Evolutionary conservation across 2,113 vertebrate species (phyloP).

Genomic region (human): DNA sequence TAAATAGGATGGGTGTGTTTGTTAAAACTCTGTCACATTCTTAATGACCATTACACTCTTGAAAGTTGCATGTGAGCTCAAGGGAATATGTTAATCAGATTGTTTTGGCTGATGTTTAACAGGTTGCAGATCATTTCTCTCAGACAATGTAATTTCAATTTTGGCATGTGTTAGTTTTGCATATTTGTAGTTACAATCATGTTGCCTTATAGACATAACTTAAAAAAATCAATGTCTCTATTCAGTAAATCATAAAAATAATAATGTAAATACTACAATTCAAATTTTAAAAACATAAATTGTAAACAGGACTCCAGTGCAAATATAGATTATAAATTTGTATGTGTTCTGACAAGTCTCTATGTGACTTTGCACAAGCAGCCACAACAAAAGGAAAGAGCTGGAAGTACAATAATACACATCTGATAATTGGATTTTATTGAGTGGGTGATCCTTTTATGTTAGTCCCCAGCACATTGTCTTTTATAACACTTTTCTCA

Average conservation of each 20-base stretch:
- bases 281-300: conserved; percentile 11
- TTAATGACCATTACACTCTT: conserved; percentile 8
- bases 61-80: not conserved
- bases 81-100: not conserved
- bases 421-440: not conserved
- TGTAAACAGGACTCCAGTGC: not conserved
- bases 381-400: not conserved
- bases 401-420: not conserved
- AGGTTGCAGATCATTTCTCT: not conserved
- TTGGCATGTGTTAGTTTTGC: conserved; percentile 6
- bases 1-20: not conserved
- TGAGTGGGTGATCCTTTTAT: not conserved
- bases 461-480: not conserved
- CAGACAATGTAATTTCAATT: conserved; percentile 26
- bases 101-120: conserved; percentile 21
- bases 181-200: conserved; percentile 1
- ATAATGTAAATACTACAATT: not conserved
- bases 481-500: not conserved
- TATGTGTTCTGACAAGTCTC: not conserved
- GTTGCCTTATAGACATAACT: not conserved
- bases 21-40: not conserved
- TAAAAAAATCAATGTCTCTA: conserved; percentile 13
- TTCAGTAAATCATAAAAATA: conserved; percentile 47
- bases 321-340: conserved; percentile 28
- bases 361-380: not conserved